phyloP scores from a whole-genome alignment of 1,140 invertebrate species.

The Ceratina japonica region DNA sequence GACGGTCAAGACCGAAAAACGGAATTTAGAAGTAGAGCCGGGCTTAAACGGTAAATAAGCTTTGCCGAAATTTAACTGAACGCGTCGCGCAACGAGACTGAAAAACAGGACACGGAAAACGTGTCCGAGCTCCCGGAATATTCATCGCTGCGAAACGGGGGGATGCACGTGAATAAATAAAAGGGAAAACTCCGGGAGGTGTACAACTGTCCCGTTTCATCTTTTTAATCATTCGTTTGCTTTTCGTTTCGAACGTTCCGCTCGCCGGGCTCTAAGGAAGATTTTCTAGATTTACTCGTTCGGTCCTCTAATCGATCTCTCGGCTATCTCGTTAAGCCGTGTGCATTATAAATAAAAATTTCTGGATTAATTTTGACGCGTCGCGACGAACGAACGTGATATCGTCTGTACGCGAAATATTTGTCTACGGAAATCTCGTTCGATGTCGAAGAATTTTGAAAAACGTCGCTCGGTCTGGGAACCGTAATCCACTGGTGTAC shows the following conservation, averaged over 20 bases:
- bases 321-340: background rate
- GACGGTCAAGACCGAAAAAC: background rate
- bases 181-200: slow-evolving; percentile 11
- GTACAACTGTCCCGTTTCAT: slow-evolving; percentile 6
- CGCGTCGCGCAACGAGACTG: background rate
- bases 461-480: no score
- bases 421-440: slow-evolving; percentile 19
- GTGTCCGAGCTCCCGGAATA: background rate
- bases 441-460: no score
- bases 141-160: slow-evolving; percentile 18
- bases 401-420: background rate
- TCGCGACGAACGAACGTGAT: background rate
- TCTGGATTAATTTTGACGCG: background rate
- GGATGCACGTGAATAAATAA: slow-evolving; percentile 29
- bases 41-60: slow-evolving; percentile 8
- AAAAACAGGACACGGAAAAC: no score
- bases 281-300: slow-evolving; percentile 4
- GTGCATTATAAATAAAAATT: no score
- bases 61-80: background rate
- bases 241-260: slow-evolving; percentile 8
- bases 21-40: background rate
- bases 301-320: background rate
- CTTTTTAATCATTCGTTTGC: slow-evolving; percentile 18
- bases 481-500: background rate
- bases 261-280: background rate